phyloP scores from a whole-genome alignment of 2,888 invertebrate species.

The Caprella mutica region DNA sequence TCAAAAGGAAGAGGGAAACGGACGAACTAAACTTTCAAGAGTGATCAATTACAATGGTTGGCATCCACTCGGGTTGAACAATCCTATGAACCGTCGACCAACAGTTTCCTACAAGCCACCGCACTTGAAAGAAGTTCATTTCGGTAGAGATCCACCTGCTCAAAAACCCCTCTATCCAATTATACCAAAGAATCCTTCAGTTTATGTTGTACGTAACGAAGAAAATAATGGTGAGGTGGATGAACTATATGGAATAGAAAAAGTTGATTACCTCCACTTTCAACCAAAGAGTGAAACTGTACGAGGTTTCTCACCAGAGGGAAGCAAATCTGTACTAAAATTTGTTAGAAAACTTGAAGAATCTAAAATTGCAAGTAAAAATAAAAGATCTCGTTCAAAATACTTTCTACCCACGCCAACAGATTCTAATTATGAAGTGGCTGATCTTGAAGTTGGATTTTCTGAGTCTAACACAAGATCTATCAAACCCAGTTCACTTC shows the following conservation, averaged over 20 bases:
- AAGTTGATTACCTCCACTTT: slow-evolving; percentile 28
- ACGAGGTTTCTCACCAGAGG: slow-evolving; percentile 13
- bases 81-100: slow-evolving; percentile 27
- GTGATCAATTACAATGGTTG: slow-evolving; percentile 27
- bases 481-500: too few relatives aligned
- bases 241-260: slow-evolving; percentile 30
- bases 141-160: slow-evolving; percentile 22
- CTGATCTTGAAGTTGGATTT: too few relatives aligned
- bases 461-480: too few relatives aligned
- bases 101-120: slow-evolving; percentile 30
- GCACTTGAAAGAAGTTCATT: slow-evolving; percentile 23
- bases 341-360: background rate
- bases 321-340: background rate
- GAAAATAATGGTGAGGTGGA: slow-evolving; percentile 17
- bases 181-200: slow-evolving; percentile 26
- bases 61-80: slow-evolving; percentile 26
- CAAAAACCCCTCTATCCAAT: slow-evolving; percentile 30
- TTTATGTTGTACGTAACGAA: slow-evolving; percentile 26
- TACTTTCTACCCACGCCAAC: too few relatives aligned
- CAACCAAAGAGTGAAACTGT: slow-evolving; percentile 25
- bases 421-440: too few relatives aligned
- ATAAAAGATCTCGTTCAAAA: slow-evolving; percentile 7
- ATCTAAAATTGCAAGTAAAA: background rate
- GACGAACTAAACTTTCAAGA: background rate
- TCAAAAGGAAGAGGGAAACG: background rate